A percentile compares a stretch with the other conserved stretches of the same genome.
Evolutionary conservation across 2,113 vertebrate species (phyloP).

Genomic region (Megaceryle torquata): DNA sequence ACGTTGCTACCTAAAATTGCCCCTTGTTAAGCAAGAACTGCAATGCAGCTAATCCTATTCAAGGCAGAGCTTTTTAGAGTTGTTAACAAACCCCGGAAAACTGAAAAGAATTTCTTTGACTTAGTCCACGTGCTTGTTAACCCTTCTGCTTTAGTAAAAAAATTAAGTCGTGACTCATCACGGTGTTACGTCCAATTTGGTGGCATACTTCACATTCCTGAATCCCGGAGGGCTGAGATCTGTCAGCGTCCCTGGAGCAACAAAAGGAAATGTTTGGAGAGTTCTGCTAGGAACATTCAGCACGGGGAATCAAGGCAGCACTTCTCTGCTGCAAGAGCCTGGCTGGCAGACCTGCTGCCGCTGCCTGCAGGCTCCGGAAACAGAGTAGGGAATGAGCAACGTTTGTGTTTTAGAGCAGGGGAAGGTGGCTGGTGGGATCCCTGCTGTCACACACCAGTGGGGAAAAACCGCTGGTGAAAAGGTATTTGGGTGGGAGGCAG

Average conservation of each 20-base stretch:
- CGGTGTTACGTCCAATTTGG: rapidly evolving
- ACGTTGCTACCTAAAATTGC: neutral
- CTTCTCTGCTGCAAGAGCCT: neutral
- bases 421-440: neutral
- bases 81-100: neutral
- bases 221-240: neutral
- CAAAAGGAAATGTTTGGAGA: neutral
- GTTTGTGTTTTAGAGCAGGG: neutral
- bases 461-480: neutral
- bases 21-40: neutral
- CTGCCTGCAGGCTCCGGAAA: neutral
- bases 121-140: rapidly evolving
- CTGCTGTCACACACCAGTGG: neutral
- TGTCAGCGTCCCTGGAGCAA: neutral
- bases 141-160: neutral
- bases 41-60: neutral
- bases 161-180: neutral
- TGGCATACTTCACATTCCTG: neutral
- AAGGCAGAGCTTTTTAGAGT: neutral
- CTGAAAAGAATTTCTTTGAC: neutral
- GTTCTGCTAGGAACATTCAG: neutral
- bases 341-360: neutral
- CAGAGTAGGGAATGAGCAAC: neutral
- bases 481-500: neutral
- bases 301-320: neutral